Conservation (phyloP, 2,113 vertebrate genomes). For the Lanius ludovicianus region DNA sequence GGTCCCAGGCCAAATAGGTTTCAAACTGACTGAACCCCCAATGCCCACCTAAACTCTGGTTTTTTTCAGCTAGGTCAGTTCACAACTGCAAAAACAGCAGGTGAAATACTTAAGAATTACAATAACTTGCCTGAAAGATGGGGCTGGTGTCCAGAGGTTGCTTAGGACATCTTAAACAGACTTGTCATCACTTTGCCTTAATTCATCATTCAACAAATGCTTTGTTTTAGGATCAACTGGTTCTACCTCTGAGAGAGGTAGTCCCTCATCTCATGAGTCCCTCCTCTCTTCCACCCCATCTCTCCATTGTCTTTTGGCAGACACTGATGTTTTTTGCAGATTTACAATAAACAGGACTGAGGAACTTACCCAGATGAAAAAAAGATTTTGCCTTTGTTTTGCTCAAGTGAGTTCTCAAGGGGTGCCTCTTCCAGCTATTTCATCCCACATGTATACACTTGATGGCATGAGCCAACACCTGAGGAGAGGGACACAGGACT, state of each 20-base stretch:
- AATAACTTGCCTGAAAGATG: neutral
- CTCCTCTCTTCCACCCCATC: neutral
- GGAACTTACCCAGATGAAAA: neutral
- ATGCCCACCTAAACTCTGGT: neutral
- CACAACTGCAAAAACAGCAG: neutral
- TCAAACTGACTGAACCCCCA: neutral
- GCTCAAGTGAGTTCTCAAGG: neutral
- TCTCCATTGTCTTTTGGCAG: neutral
- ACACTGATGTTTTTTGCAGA: neutral
- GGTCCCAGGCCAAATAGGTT: neutral
- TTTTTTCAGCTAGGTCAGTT: neutral
- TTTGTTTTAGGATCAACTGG: neutral
- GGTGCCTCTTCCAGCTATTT: neutral
- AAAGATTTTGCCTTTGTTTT: neutral
- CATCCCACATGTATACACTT: neutral
- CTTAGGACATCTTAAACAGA: neutral
- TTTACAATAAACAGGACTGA: neutral
- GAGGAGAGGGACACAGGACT: neutral
- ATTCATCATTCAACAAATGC: neutral
- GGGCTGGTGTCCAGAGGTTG: neutral
- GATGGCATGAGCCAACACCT: accelerated
- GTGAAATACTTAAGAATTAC: neutral
- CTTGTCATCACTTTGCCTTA: neutral
- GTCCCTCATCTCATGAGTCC: neutral
- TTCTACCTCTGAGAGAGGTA: neutral